Percentiles rank a stretch among this genome's conserved stretches.
phyloP scores from a whole-genome alignment of 92 coral and sea anemone genomes.

The Palythoa heliodiscus region DNA sequence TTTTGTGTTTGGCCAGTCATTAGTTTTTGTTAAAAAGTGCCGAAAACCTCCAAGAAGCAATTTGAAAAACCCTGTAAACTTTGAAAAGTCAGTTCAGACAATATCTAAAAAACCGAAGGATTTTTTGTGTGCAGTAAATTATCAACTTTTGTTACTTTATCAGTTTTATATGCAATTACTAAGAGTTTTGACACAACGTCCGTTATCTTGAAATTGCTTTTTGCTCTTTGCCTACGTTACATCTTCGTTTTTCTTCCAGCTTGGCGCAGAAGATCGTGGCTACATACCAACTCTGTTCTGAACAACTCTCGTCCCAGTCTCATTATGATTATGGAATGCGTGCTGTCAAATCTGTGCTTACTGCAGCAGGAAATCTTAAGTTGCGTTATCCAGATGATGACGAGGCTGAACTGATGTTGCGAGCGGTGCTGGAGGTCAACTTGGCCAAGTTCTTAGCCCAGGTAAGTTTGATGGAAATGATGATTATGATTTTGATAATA shows the following conservation, averaged over 20 bases:
- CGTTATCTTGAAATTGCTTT: neutral
- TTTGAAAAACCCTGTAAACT: no score
- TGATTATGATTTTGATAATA: neutral
- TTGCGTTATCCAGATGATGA: constrained; percentile 93
- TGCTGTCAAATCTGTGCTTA: constrained; percentile 96
- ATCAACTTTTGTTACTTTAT: neutral
- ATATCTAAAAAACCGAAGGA: no score
- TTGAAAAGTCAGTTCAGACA: no score
- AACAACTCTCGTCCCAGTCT: constrained; percentile 99
- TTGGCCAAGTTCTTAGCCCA: constrained; percentile 97
- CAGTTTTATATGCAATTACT: neutral
- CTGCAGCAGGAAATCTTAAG: constrained; percentile 97
- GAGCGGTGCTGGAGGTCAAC: constrained; percentile 96
- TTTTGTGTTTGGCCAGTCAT: no score
- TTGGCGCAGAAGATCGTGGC: constrained; percentile 99
- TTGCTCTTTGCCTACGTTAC: neutral
- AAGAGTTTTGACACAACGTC: neutral
- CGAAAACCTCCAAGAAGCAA: no score
- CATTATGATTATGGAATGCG: constrained; percentile 99
- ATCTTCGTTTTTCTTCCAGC: constrained; percentile 41
- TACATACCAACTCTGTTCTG: constrained; percentile 92
- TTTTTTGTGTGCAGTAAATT: neutral
- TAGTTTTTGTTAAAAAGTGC: no score
- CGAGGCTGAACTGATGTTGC: constrained; percentile 93
- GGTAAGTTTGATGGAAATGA: constrained; percentile 45